A percentile compares a stretch with the other conserved stretches of the same genome.
phyloP scores from a whole-genome alignment of 2,888 invertebrate species.

The Zhuqinia jingwanae region DNA sequence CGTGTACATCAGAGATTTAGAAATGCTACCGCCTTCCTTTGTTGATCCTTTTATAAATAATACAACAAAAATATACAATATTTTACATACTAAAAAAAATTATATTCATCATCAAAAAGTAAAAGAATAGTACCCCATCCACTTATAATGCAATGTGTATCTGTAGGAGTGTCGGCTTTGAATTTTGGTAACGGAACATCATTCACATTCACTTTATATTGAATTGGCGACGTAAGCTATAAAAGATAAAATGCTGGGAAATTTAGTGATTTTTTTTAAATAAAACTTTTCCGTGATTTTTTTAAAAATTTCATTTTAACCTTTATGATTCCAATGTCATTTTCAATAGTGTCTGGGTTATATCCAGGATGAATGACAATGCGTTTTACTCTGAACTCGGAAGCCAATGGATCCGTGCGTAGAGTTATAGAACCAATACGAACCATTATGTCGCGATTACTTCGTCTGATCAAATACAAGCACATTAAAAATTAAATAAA shows the following conservation, averaged over 20 bases:
- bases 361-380: conserved; percentile 76
- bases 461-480: conserved; percentile 52
- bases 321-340: conserved; percentile 77
- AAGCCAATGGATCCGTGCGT: conserved; percentile 61
- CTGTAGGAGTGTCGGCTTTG: conserved; percentile 65
- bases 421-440: conserved; percentile 77
- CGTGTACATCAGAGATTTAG: conserved; percentile 76
- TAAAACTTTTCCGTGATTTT: background rate
- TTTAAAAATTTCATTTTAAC: conserved; percentile 46
- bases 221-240: conserved; percentile 71
- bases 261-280: background rate
- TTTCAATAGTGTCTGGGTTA: conserved; percentile 73
- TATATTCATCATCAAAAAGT: background rate
- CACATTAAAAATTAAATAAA: background rate
- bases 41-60: conserved; percentile 65
- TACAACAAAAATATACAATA: background rate
- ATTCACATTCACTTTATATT: conserved; percentile 73
- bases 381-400: conserved; percentile 71
- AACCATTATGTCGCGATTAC: conserved; percentile 73
- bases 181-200: conserved; percentile 75
- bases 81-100: background rate
- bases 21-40: conserved; percentile 76
- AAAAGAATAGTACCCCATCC: conserved; percentile 72
- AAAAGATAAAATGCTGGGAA: too few relatives aligned
- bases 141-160: conserved; percentile 75